Percentiles rank a stretch among this genome's conserved stretches.
These are phyloP conservation scores for Verasper variegatus DNA, from an alignment of 2,113 vertebrate genomes.

Conservation along the genomic window DNA sequence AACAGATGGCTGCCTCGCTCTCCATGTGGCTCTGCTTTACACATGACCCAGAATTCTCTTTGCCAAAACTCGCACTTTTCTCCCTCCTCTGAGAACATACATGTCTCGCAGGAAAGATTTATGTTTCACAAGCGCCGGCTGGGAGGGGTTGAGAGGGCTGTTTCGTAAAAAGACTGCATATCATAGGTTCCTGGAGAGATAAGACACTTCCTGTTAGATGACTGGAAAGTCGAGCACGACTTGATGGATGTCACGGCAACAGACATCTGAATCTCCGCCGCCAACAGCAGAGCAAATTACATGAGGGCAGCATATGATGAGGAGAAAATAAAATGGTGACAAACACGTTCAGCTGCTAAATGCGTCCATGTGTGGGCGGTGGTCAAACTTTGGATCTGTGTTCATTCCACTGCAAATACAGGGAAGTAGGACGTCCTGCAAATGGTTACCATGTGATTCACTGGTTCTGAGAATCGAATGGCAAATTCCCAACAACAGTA, in stretches of 20 bases:
- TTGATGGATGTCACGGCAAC: not conserved
- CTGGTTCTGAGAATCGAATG: constrained; percentile 39
- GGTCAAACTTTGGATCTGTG: constrained; percentile 5
- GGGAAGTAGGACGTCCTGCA: constrained; percentile 24
- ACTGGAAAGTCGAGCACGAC: constrained; percentile 1
- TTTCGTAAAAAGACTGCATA: not conserved
- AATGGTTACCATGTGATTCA: constrained; percentile 32
- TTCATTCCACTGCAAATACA: constrained; percentile 21
- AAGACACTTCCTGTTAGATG: constrained; percentile 51
- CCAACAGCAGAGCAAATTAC: not conserved
- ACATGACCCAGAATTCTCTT: constrained; percentile 74
- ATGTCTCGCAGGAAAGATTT: constrained; percentile 36
- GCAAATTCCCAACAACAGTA: constrained; percentile 44
- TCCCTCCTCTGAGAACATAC: constrained; percentile 33
- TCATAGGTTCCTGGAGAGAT: constrained; percentile 7
- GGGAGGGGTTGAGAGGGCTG: constrained; percentile 12
- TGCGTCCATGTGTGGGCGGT: not conserved
- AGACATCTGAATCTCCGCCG: not conserved
- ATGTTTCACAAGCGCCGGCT: constrained; percentile 24
- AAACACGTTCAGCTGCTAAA: constrained; percentile 4
- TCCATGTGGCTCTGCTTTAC: constrained; percentile 75
- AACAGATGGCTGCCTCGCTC: constrained; percentile 77
- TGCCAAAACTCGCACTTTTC: constrained; percentile 60
- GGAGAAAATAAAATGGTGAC: not conserved
- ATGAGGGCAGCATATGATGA: not conserved